Conservation (phyloP, 1,140 invertebrate species). For the Eueides isabella region DNA sequence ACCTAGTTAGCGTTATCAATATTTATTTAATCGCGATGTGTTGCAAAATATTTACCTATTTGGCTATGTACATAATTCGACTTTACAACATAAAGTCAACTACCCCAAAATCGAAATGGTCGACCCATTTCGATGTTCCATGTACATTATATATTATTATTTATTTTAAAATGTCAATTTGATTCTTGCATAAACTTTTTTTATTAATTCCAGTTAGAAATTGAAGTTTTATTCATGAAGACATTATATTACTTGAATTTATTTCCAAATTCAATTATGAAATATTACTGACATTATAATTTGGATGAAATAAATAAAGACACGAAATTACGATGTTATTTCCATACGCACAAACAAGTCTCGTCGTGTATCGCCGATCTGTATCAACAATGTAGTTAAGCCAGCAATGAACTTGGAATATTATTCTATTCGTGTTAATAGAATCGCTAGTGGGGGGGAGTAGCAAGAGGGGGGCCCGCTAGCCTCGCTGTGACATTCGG, state of each 20-base stretch:
- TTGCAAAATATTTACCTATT: constrained; percentile 61
- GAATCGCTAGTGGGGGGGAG: constrained; percentile 57
- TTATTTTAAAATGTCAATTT: constrained; percentile 7
- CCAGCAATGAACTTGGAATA: constrained; percentile 64
- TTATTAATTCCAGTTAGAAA: constrained; percentile 1
- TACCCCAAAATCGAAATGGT: constrained; percentile 4
- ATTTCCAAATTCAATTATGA: constrained; percentile 8
- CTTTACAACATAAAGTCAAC: constrained; percentile 14
- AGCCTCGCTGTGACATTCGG: constrained; percentile 78
- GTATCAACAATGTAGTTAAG: constrained; percentile 35
- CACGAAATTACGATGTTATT: background rate
- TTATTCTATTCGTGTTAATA: constrained; percentile 48
- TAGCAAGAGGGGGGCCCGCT: constrained; percentile 62
- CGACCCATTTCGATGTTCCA: too few species aligned
- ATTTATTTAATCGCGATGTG: constrained; percentile 68
- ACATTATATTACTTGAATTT: background rate
- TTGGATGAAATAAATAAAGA: constrained; percentile 11
- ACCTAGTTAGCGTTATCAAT: constrained; percentile 77
- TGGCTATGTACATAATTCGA: constrained; percentile 24
- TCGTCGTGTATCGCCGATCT: constrained; percentile 14
- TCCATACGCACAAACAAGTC: constrained; percentile 12
- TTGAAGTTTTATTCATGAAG: constrained; percentile 1
- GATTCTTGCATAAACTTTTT: background rate
- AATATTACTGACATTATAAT: constrained; percentile 19
- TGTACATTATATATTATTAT: background rate